Conservation (phyloP, 2,797 vertebrate species). For the Carduelis carduelis region DNA sequence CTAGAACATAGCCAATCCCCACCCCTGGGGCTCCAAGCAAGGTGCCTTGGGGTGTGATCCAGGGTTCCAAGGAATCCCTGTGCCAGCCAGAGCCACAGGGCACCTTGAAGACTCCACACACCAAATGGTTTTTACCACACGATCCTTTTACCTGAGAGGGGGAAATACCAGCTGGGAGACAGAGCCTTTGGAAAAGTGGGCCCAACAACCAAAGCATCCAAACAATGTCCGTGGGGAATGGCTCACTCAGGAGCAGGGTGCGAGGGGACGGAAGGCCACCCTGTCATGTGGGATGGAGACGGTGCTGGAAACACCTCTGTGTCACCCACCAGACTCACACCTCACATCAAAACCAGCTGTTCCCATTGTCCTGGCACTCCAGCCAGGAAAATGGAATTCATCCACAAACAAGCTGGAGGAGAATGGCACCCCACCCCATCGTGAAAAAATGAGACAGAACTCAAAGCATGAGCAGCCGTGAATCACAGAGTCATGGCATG, state of each 20-base stretch:
- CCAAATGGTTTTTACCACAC: background rate
- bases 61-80: background rate
- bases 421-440: background rate
- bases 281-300: fast-evolving
- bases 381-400: background rate
- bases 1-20: background rate
- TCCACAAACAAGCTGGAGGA: background rate
- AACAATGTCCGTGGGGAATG: fast-evolving
- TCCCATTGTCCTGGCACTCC: background rate
- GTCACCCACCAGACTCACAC: background rate
- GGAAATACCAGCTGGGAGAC: background rate
- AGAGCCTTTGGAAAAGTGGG: background rate
- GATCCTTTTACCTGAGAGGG: background rate
- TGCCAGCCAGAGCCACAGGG: background rate
- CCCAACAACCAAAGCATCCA: background rate
- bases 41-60: background rate
- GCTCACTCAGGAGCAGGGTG: background rate
- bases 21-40: background rate
- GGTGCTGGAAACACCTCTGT: background rate
- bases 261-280: background rate
- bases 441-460: background rate
- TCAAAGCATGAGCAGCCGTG: background rate
- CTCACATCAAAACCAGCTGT: background rate
- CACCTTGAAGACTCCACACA: background rate
- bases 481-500: fast-evolving